Percentiles rank a stretch among this genome's conserved stretches.
Conservation (phyloP, 1,140 invertebrate genomes). For the Chironomus tepperi region DNA sequence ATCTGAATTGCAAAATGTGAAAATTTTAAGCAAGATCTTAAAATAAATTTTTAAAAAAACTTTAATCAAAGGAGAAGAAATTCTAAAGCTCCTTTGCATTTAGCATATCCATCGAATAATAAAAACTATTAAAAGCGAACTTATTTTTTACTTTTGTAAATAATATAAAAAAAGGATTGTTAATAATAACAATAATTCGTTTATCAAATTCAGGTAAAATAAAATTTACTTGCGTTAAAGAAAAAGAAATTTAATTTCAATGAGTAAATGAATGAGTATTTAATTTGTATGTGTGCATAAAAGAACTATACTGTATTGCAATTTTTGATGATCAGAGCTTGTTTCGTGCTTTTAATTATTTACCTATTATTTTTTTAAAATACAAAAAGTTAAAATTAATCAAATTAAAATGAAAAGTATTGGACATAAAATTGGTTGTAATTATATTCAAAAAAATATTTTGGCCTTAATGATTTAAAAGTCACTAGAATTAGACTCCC, state of each 20-base stretch:
- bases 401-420: neutral
- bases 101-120: too few relatives aligned
- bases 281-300: neutral
- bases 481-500: too few relatives aligned
- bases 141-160: neutral
- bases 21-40: neutral
- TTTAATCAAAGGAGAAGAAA: neutral
- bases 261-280: slow-evolving; percentile 2
- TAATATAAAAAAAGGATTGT: neutral
- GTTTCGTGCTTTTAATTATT: neutral
- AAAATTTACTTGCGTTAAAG: neutral
- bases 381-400: neutral
- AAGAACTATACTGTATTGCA: neutral
- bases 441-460: too few relatives aligned
- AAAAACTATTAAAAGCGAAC: neutral
- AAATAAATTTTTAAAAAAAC: neutral
- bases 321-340: neutral
- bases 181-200: neutral
- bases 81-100: neutral
- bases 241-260: neutral
- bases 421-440: too few relatives aligned
- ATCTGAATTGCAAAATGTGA: neutral
- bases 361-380: neutral
- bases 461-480: too few relatives aligned
- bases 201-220: neutral